Base-by-base conservation (phyloP, 2,888 invertebrate species). In the Drosophila fungiperda region DNA sequence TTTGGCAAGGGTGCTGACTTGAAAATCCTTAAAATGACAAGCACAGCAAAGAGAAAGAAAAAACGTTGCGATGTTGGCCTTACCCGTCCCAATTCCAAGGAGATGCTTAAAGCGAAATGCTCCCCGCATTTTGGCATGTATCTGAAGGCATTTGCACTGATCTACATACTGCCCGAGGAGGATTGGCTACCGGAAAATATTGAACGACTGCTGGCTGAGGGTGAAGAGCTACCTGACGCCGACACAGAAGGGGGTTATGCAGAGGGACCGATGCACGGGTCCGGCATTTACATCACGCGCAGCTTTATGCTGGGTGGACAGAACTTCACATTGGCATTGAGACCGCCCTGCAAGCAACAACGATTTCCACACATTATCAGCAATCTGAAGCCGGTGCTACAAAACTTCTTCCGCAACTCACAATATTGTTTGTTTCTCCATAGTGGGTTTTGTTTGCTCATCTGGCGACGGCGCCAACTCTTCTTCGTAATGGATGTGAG, bases 401-500 rank as follows among this genome's bases (percentile, higher is more conserved):
- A 62, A n/a, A 61, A 57, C 9, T 93, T 92, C 58, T 91, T 93
- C 50, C 83, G 73, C 1, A 77, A 78, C 1, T 62, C 80, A 1
- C 82, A 87, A 45, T 91, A 92, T 62, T 87, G 91, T 33, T 64
- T 93, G 5, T 45, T 92, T 11, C 72, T 77, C 3, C 71, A 89
- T 4, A 79, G 68, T 3, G 52, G 71, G 9, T 83, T 83, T 29
- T 90, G 91, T 67, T 65, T 85, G n/a, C 69, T 93, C 38, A 72
- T 93, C 9, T 93, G 93, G 93, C 90, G 84, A 5, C 78, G 90
- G 1, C 68, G 59, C 2, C 82, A 77, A 0, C 73, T 82, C 0
- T 93, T 78, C 67, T 93, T 92, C 54, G 75, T 92, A 0, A 87
- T 93, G 63, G 92, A 93, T 71, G 80, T 88, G 17, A 89, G 87